These are phyloP conservation scores for Aurelia aurita DNA, from an alignment of 30 jellyfish, hydroid and myxozoan genomes.

Conservation along the genomic window DNA sequence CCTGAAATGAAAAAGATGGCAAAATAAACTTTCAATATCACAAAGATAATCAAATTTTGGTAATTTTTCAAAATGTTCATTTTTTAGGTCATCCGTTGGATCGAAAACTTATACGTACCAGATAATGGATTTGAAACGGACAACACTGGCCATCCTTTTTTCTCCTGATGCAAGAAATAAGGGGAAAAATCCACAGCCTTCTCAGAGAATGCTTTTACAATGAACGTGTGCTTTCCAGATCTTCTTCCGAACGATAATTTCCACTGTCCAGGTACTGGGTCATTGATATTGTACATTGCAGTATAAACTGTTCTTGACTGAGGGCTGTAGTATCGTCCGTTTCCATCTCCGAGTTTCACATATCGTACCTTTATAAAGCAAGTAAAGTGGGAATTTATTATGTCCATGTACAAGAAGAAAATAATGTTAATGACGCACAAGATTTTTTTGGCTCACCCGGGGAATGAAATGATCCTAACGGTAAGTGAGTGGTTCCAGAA, in stretches of 20 bases:
- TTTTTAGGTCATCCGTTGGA: no score
- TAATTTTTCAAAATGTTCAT: no score
- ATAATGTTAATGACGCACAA: no score
- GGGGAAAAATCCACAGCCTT: slow-evolving; percentile 51
- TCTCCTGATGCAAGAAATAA: slow-evolving; percentile 50
- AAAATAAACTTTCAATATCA: no score
- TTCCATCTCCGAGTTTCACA: slow-evolving; percentile 34
- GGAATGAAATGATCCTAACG: no score
- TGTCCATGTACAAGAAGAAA: no score
- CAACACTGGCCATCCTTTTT: slow-evolving; percentile 26
- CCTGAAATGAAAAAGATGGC: background rate
- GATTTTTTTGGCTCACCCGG: no score
- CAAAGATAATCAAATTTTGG: no score
- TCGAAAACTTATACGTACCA: background rate
- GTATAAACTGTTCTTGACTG: slow-evolving; percentile 35
- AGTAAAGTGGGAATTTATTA: no score
- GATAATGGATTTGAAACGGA: slow-evolving; percentile 38
- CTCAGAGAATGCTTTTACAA: slow-evolving; percentile 51
- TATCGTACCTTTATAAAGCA: no score
- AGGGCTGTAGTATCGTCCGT: slow-evolving; percentile 26
- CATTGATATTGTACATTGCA: slow-evolving; percentile 20
- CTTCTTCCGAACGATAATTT: slow-evolving; percentile 14
- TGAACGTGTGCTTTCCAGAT: slow-evolving; percentile 20
- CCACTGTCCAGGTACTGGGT: slow-evolving; percentile 65
- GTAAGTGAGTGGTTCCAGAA: no score